Base-by-base conservation (phyloP, 1,140 invertebrate species). In the Camponotus pennsylvanicus region DNA sequence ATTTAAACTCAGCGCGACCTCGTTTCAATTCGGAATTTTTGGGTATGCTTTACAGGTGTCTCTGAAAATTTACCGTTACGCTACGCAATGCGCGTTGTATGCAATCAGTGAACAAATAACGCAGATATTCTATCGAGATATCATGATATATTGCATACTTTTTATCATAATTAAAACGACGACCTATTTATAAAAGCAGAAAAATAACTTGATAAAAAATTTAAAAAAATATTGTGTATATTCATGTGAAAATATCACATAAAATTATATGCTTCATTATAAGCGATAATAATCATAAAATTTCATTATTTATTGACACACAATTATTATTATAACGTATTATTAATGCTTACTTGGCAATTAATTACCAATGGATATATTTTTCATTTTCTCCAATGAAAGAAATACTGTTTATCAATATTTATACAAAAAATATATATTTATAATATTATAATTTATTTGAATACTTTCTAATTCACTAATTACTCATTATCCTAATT, bases 1-100 rank as follows among this genome's bases (percentile, higher is more conserved):
- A 45, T 80, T 80, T 66, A 69, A 79, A 80, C 69, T 80, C 64
- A 42, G 45, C 61, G 66, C 76, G 13, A 76, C 21, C 73, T n/a
- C 59, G 64, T 69, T 69, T 5, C 42, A 32, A 79, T 80, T 70
- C 45, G 49, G n/a, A 49, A 69, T 69, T 67, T 69, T 52, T 69
- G 34, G 32, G 34, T 55, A 55, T 40, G 64, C 34, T 80, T 69
- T n/a, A 13, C 77, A 70, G 64, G n/a, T 79, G 42, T 79, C 40
- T 57, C 21, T 55, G 34, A 83, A 83, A 49, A 76, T 83, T 59
- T 61, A 76, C 70, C 71, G 64, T 75, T 52, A 49, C 27, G 57
- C 63, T 49, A 73, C 34, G 55, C 40, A 70, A 63, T 45, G 40
- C 40, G n/a, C 63, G 27, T 52, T 40, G 18, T 21, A 66, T 18